phyloP scores from a whole-genome alignment of 1,140 invertebrate genomes.

The Magallana ariakensis region DNA sequence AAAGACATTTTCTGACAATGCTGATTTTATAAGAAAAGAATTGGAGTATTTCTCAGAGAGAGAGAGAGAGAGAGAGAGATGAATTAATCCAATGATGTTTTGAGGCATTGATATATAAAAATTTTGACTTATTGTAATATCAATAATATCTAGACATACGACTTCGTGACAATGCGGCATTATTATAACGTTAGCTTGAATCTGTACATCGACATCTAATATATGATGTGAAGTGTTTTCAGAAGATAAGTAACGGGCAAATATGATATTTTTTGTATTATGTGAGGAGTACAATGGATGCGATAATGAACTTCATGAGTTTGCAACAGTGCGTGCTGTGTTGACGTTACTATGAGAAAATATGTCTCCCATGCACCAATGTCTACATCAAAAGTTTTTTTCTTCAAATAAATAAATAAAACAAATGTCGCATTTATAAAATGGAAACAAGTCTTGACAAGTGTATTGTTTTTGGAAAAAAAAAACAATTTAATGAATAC shows the following conservation, averaged over 20 bases:
- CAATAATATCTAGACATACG: neutral
- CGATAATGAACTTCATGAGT: neutral
- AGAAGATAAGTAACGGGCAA: neutral
- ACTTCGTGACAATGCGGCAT: conserved; percentile 4
- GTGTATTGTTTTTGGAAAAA: too few species aligned
- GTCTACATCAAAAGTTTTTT: too few species aligned
- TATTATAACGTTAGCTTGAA: neutral
- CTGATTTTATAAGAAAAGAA: neutral
- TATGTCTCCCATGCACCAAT: too few species aligned
- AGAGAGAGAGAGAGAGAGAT: neutral
- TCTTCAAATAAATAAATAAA: too few species aligned
- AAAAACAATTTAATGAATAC: too few species aligned
- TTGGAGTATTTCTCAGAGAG: neutral
- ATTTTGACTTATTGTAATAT: too few species aligned
- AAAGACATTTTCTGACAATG: neutral
- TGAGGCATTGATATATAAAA: too few species aligned
- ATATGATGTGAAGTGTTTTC: neutral
- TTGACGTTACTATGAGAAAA: too few species aligned
- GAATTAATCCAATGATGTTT: neutral
- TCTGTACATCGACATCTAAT: neutral
- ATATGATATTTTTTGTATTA: neutral
- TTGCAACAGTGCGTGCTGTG: neutral
- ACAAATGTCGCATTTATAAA: too few species aligned
- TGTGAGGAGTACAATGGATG: neutral
- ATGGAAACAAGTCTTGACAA: too few species aligned